Evolutionary conservation across 1,140 invertebrate species (phyloP).

Genomic region (Aphidius gifuensis): DNA sequence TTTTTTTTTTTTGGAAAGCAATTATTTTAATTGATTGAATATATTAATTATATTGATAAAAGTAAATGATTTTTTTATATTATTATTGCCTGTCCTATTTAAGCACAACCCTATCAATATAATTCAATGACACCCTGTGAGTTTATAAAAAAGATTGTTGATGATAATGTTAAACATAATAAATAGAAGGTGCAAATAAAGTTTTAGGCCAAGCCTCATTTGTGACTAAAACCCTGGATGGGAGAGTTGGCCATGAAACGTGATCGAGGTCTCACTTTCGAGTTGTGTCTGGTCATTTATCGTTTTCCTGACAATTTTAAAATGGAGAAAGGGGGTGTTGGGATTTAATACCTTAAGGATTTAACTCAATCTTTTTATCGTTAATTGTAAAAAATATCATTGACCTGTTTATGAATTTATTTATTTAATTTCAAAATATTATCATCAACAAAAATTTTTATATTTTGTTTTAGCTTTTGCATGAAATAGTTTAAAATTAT

Average conservation of each 20-base stretch:
- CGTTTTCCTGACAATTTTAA: slow-evolving; percentile 11
- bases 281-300: slow-evolving; percentile 25
- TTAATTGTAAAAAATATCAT: background rate
- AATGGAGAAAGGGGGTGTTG: background rate
- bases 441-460: too few species aligned
- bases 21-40: too few species aligned
- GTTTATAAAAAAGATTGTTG: background rate
- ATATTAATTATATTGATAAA: too few species aligned
- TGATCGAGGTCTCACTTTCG: slow-evolving; percentile 47
- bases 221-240: slow-evolving; percentile 13
- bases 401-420: too few species aligned
- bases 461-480: too few species aligned
- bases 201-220: slow-evolving; percentile 24
- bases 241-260: slow-evolving; percentile 30
- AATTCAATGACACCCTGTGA: background rate
- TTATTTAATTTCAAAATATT: too few species aligned
- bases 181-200: background rate
- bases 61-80: too few species aligned
- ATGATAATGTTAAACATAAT: background rate
- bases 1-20: too few species aligned
- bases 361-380: background rate
- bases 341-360: slow-evolving; percentile 10
- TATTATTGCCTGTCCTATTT: too few species aligned
- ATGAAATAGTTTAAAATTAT: too few species aligned
- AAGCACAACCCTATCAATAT: too few species aligned